Evolutionary conservation across 2,113 vertebrate species (phyloP).

Genomic region (Phyllostomus discolor): DNA sequence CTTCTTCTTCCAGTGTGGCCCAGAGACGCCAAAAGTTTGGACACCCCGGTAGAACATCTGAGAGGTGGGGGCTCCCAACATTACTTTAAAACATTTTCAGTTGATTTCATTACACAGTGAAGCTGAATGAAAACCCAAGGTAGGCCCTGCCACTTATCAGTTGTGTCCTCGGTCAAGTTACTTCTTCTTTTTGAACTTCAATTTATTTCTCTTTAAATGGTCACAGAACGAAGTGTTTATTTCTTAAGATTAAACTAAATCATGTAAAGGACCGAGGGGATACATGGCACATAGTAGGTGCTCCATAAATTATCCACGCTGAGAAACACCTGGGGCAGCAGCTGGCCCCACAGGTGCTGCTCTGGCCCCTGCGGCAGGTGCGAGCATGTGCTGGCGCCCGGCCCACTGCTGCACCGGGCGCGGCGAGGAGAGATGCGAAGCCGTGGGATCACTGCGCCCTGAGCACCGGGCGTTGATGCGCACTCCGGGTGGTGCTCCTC

Average conservation of each 20-base stretch:
- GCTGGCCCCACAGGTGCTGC: fast-evolving
- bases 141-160: neutral
- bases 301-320: neutral
- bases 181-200: neutral
- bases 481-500: neutral
- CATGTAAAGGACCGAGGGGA: neutral
- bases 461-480: neutral
- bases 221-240: neutral
- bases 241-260: neutral
- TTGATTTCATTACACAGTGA: neutral
- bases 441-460: neutral
- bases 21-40: too few species aligned
- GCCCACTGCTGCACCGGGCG: neutral
- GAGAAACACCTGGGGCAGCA: fast-evolving
- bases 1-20: too few species aligned
- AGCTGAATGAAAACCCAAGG: neutral
- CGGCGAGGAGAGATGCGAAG: neutral
- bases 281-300: neutral
- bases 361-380: neutral
- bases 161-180: neutral
- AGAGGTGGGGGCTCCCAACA: neutral
- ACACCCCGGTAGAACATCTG: neutral
- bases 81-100: neutral
- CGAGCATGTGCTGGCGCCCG: fast-evolving
- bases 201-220: neutral